Conservation (phyloP, 2,113 vertebrate species). For the Calyptommatus sinebrachiatus region DNA sequence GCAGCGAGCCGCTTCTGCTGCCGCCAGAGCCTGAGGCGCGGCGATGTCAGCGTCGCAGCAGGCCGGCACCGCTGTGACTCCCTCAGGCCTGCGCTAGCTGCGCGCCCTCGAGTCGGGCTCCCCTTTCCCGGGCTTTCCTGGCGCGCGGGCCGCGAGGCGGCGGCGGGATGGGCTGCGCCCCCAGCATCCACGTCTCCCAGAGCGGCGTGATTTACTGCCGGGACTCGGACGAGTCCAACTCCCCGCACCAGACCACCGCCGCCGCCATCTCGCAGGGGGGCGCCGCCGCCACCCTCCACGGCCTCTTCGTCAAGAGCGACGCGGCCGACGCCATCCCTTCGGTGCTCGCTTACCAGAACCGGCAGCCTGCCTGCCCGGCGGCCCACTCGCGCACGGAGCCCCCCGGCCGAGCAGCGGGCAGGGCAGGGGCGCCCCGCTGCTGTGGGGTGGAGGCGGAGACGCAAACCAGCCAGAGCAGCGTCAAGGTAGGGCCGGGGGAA, state of each 20-base stretch:
- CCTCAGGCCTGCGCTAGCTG: too few species aligned
- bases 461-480: conserved; percentile 82
- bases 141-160: conserved; percentile 38
- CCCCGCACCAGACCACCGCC: conserved; percentile 86
- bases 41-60: conserved; percentile 8
- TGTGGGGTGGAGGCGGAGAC: conserved; percentile 88
- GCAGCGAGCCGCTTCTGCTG: background rate
- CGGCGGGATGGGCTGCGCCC: conserved; percentile 92
- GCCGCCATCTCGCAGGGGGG: conserved; percentile 88
- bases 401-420: conserved; percentile 64
- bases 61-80: background rate
- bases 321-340: conserved; percentile 85
- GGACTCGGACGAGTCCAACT: conserved; percentile 93
- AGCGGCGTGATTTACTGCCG: conserved; percentile 98
- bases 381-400: conserved; percentile 72
- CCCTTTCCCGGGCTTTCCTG: background rate
- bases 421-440: conserved; percentile 66
- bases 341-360: conserved; percentile 81
- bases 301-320: conserved; percentile 90
- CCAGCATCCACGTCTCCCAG: conserved; percentile 97
- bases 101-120: background rate
- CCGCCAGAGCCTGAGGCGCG: background rate
- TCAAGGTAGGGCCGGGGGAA: conserved; percentile 71
- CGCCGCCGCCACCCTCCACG: conserved; percentile 80
- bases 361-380: conserved; percentile 67